Evolutionary conservation across 1,140 invertebrate species (phyloP).

Genomic region (Leguminivora glycinivorella): DNA sequence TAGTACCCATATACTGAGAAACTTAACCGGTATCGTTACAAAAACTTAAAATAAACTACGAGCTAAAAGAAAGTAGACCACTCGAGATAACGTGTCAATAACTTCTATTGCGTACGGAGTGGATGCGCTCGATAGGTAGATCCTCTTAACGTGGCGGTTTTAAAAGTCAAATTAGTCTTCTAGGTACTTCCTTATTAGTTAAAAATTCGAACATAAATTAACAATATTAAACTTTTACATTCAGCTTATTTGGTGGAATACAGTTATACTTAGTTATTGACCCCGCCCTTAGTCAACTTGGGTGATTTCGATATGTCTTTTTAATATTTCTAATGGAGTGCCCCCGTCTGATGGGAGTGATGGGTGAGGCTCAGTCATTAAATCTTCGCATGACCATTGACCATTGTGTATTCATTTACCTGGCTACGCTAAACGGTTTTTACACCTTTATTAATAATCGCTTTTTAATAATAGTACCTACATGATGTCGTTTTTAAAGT

Average conservation of each 20-base stretch:
- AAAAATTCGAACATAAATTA: background rate
- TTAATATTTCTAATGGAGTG: conserved; percentile 43
- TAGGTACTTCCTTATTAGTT: background rate
- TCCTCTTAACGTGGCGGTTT: background rate
- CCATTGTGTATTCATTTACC: conserved; percentile 15
- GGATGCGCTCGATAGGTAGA: background rate
- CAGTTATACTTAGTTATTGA: conserved; percentile 12
- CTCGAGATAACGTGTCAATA: conserved; percentile 19
- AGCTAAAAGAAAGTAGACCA: conserved; percentile 21
- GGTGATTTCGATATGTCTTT: conserved; percentile 6
- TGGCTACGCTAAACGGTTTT: background rate
- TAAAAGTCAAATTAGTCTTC: background rate
- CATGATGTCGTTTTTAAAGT: background rate
- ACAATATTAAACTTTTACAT: background rate
- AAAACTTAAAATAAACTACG: background rate
- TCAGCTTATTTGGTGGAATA: background rate
- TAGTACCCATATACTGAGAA: background rate
- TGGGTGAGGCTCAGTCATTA: conserved; percentile 27
- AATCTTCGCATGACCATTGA: background rate
- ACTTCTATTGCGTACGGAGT: background rate
- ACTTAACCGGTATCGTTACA: background rate
- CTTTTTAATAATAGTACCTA: background rate
- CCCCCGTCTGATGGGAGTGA: conserved; percentile 27
- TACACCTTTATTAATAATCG: too few species aligned
- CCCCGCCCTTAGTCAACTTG: background rate